Base-by-base conservation (phyloP, 2,113 vertebrate genomes). In the Henicopernis longicauda region DNA sequence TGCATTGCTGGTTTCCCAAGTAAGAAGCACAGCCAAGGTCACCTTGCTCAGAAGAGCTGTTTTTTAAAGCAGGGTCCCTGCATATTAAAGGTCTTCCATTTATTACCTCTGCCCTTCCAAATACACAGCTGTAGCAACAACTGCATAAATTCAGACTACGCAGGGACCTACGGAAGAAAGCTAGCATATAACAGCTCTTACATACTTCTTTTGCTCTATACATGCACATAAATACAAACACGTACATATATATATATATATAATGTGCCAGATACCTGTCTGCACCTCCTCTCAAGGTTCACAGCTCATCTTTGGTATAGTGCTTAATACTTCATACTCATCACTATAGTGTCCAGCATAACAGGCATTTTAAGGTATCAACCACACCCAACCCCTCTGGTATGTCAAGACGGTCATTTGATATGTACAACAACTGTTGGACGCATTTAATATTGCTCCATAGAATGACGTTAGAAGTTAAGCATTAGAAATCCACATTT, bases 261-360 rank as follows among this genome's bases (percentile, higher is more conserved):
- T 3, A 27, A n/a, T n/a, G n/a, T 11, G 15, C 26, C 82, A 87
- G 36, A 3, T 3, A 72, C 47, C 42, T 77, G 61, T n/a, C 55
- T 70, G 61, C 23, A 84, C 27, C 38, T 49, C 31, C 22, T 69
- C 55, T 45, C 61, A 73, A n/a, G 61, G 44, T 32, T 13, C 62
- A 23, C 20, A 47, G 61, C 49, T 74, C 32, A 52, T 34, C 25
- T 72, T 42, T 25, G 15, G 31, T 13, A 67, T 0, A n/a, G 42
- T 21, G 3, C 34, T 65, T 55, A 49, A 82, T 23, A 13, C 27
- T 61, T 38, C n/a, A 19, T 8, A 59, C 8, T 32, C 40, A 45
- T 32, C 14, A 3, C 25, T 25, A 19, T 1, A 61, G 27, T 1
- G 3, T 9, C 55, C 20, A 3, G 26, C 13, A 1, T 15, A 59